Evolutionary conservation across 2,888 invertebrate species (phyloP).

Genomic region (Aquatica leii): DNA sequence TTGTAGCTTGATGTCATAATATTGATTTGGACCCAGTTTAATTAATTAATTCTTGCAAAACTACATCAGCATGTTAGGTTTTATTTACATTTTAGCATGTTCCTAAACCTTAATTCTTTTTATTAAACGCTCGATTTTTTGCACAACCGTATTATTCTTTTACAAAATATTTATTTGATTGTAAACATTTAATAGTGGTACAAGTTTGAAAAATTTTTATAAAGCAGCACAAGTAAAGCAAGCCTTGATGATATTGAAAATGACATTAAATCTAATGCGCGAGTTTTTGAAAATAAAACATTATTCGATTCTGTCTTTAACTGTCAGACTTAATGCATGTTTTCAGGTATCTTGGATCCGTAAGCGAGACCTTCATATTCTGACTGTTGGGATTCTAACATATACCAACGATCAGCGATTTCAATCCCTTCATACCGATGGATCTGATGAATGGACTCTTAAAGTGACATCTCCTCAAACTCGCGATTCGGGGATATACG

Average conservation of each 20-base stretch:
- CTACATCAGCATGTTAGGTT: too few relatives aligned
- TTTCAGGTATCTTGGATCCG: conserved; percentile 86
- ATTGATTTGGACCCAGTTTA: too few relatives aligned
- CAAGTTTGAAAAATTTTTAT: too few relatives aligned
- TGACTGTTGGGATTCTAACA: conserved; percentile 76
- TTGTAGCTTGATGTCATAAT: neutral
- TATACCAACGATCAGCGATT: conserved; percentile 79
- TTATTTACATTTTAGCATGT: too few relatives aligned
- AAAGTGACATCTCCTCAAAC: conserved; percentile 75
- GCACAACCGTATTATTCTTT: neutral
- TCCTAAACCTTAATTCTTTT: too few relatives aligned
- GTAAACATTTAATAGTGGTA: too few relatives aligned
- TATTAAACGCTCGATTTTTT: too few relatives aligned
- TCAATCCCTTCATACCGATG: conserved; percentile 74
- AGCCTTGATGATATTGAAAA: conserved; percentile 5
- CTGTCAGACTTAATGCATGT: conserved; percentile 28
- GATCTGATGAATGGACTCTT: conserved; percentile 76
- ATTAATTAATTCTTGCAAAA: too few relatives aligned
- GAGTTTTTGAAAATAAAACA: conserved; percentile 17
- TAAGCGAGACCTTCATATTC: conserved; percentile 81
- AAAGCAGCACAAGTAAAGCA: too few relatives aligned
- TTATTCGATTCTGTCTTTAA: conserved; percentile 29
- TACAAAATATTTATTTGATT: neutral
- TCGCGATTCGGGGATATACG: conserved; percentile 74
- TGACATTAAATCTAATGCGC: conserved; percentile 15